Evolutionary conservation across 1,140 invertebrate species (phyloP).

Genomic region (Zaprionus africanus): DNA sequence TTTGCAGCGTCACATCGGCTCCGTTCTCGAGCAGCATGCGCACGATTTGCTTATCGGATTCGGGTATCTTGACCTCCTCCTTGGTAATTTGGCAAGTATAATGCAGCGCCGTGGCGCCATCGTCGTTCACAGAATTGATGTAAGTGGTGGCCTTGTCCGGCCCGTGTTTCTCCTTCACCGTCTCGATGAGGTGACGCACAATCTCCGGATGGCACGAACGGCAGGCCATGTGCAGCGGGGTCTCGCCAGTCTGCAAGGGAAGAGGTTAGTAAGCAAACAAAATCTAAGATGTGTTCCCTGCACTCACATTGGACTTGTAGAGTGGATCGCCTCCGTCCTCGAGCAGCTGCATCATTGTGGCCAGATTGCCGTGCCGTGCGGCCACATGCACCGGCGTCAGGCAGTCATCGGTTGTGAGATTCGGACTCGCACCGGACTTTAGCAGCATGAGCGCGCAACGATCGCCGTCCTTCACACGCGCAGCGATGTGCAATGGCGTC

Average conservation of each 20-base stretch:
- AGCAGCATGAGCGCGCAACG: slow-evolving; percentile 98
- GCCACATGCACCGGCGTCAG: slow-evolving; percentile 97
- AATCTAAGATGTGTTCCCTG: background rate
- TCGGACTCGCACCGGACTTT: slow-evolving; percentile 98
- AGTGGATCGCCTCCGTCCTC: slow-evolving; percentile 96
- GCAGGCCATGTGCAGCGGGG: slow-evolving; percentile 95
- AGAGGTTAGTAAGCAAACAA: background rate
- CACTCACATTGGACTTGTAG: slow-evolving; percentile 93
- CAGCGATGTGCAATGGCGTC: slow-evolving; percentile 98
- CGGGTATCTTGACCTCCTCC: slow-evolving; percentile 89
- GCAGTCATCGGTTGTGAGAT: slow-evolving; percentile 95
- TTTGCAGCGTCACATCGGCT: slow-evolving; percentile 93
- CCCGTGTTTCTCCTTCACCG: slow-evolving; percentile 91
- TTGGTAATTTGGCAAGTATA: slow-evolving; percentile 93
- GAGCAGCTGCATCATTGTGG: slow-evolving; percentile 92
- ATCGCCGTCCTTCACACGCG: slow-evolving; percentile 96
- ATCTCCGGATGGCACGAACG: slow-evolving; percentile 93
- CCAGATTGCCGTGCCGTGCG: slow-evolving; percentile 93
- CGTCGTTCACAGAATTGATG: slow-evolving; percentile 93
- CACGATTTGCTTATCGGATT: slow-evolving; percentile 96
- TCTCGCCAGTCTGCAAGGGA: slow-evolving; percentile 93
- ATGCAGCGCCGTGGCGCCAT: slow-evolving; percentile 97
- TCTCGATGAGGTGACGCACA: slow-evolving; percentile 92
- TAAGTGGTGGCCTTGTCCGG: slow-evolving; percentile 89
- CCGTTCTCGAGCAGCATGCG: slow-evolving; percentile 94